Evolutionary conservation across 1,140 invertebrate genomes (phyloP).

Genomic region (Micrasema longulum): DNA sequence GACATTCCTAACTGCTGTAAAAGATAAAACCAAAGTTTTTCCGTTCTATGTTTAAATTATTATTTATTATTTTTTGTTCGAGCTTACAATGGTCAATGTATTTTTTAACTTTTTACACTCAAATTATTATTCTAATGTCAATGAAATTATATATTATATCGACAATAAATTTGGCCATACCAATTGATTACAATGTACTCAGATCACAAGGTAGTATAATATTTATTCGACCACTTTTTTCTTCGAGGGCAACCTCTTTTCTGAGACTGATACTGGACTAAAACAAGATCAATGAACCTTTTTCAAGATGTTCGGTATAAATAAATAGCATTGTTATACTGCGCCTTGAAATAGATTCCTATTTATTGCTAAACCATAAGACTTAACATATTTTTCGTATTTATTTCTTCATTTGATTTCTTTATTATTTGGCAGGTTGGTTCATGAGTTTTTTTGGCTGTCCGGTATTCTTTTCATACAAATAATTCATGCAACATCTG

Average conservation of each 20-base stretch:
- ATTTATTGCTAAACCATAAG: no score
- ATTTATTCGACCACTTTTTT: slow-evolving; percentile 67
- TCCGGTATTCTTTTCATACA: slow-evolving; percentile 69
- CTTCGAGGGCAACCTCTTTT: slow-evolving; percentile 7
- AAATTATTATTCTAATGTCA: slow-evolving; percentile 58
- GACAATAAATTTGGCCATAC: neutral
- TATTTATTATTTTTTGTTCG: slow-evolving; percentile 53
- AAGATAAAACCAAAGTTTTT: slow-evolving; percentile 24
- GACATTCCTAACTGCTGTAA: slow-evolving; percentile 39
- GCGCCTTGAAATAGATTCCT: no score
- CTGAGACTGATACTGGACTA: slow-evolving; percentile 21
- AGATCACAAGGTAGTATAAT: slow-evolving; percentile 66
- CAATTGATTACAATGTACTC: neutral
- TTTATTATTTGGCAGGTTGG: slow-evolving; percentile 68
- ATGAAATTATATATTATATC: neutral
- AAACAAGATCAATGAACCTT: neutral
- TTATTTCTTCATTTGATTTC: slow-evolving; percentile 50
- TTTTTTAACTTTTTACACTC: slow-evolving; percentile 71
- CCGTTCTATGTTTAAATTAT: neutral
- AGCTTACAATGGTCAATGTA: slow-evolving; percentile 69
- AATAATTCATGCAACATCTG: slow-evolving; percentile 60
- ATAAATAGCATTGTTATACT: no score
- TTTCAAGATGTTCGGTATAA: no score
- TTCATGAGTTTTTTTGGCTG: slow-evolving; percentile 69
- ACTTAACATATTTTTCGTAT: slow-evolving; percentile 30